Evolutionary conservation across 2,113 vertebrate genomes (phyloP).

Genomic region (Trematocara marginatum): DNA sequence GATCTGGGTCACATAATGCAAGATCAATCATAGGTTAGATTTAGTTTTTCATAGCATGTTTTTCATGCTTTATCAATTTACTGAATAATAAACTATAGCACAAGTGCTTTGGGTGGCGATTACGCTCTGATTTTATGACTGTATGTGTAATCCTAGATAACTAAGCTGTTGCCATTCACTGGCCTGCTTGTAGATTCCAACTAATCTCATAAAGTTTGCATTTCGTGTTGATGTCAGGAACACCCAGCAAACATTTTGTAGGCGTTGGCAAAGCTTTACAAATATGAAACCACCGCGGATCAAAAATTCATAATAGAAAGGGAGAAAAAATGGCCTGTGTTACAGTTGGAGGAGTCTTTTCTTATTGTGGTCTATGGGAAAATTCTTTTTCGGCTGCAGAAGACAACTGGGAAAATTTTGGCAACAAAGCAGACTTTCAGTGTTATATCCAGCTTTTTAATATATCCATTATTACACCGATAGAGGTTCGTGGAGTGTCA

Average conservation of each 20-base stretch:
- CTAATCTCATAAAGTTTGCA: background rate
- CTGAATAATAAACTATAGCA: accelerated
- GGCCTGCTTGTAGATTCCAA: background rate
- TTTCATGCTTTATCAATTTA: background rate
- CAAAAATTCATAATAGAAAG: background rate
- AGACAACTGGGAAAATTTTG: background rate
- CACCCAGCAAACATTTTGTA: accelerated
- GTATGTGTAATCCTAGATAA: background rate
- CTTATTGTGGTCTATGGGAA: background rate
- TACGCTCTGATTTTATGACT: background rate
- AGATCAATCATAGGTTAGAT: background rate
- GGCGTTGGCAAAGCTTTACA: background rate
- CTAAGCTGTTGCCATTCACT: background rate
- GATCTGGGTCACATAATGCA: background rate
- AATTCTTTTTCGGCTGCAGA: background rate
- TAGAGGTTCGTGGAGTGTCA: background rate
- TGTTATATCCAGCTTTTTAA: background rate
- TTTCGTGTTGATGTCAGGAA: background rate
- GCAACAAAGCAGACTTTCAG: background rate
- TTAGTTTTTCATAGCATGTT: background rate
- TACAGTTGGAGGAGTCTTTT: background rate
- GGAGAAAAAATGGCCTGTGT: background rate
- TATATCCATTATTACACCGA: background rate
- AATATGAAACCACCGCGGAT: background rate
- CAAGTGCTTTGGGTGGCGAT: background rate